Percentiles rank a stretch among this genome's conserved stretches.
Evolutionary conservation across 37 sponge, comb jelly and placozoan genomes (phyloP).

Genomic region (Agelas oroides): DNA sequence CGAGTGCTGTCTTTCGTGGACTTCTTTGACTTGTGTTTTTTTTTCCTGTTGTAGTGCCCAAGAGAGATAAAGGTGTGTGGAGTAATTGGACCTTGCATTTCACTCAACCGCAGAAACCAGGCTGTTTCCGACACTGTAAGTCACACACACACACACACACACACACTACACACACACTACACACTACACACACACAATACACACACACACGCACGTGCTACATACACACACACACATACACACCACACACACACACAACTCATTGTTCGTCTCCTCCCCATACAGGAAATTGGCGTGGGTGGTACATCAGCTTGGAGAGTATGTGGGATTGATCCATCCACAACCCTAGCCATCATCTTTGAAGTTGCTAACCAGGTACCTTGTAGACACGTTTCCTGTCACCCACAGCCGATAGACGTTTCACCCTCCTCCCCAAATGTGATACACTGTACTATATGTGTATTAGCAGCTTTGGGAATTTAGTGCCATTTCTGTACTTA

Average conservation of each 20-base stretch:
- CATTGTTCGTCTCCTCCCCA: too few relatives aligned
- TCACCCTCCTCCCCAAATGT: neutral
- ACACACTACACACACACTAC: too few relatives aligned
- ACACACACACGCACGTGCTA: neutral
- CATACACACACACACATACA: neutral
- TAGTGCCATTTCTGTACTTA: too few relatives aligned
- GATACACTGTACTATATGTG: neutral
- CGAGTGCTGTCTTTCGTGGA: too few relatives aligned
- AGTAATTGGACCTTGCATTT: conserved; percentile 90
- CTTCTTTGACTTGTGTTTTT: too few relatives aligned
- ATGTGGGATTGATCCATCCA: conserved; percentile 87
- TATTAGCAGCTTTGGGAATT: too few relatives aligned
- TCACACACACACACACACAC: neutral
- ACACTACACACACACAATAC: neutral
- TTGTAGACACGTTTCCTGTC: neutral
- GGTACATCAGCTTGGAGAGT: conserved; percentile 94
- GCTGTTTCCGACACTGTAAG: conserved; percentile 92
- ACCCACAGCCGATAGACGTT: conserved; percentile 7
- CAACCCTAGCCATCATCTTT: conserved; percentile 82
- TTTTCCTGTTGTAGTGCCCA: conserved; percentile 71
- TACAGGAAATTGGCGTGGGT: conserved; percentile 96
- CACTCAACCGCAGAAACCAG: conserved; percentile 77
- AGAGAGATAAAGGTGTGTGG: conserved; percentile 93
- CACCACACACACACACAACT: too few relatives aligned
- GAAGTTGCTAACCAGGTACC: conserved; percentile 95